Percentiles rank a stretch among this genome's conserved stretches.
phyloP scores from a whole-genome alignment of 2,797 vertebrate species.

The Halcyon badia region DNA sequence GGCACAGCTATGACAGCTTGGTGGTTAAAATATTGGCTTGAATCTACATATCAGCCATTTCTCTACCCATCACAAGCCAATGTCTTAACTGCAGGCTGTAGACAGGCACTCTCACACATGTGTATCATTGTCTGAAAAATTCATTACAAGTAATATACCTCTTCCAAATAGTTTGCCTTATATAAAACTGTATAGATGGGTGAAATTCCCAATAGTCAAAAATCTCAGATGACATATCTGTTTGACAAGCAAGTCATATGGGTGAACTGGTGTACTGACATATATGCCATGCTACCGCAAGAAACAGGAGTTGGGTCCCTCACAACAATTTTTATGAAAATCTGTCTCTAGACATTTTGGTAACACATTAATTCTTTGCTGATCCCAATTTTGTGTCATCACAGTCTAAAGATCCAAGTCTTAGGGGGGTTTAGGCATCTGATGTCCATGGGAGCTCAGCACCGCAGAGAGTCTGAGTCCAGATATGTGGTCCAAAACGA shows the following conservation, averaged over 20 bases:
- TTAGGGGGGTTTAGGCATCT: neutral
- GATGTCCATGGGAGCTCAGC: neutral
- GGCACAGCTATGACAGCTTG: neutral
- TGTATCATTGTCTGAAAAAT: neutral
- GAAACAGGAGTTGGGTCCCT: neutral
- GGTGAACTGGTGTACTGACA: neutral
- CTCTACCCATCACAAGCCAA: neutral
- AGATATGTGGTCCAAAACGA: neutral
- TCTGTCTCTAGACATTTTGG: neutral
- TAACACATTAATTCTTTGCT: neutral
- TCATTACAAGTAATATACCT: neutral
- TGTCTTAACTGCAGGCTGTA: neutral
- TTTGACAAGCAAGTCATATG: neutral
- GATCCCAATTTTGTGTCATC: neutral
- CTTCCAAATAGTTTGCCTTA: neutral
- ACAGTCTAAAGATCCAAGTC: neutral
- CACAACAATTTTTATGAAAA: neutral
- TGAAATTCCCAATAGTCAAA: neutral
- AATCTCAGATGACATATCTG: neutral
- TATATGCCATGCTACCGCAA: neutral
- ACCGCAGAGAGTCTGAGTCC: neutral
- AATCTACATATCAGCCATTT: neutral
- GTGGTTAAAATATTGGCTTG: neutral
- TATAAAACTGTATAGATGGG: neutral
- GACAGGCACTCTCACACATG: neutral